Base-by-base conservation (phyloP, 2,113 vertebrate genomes). In the Oncorhynchus masou region DNA sequence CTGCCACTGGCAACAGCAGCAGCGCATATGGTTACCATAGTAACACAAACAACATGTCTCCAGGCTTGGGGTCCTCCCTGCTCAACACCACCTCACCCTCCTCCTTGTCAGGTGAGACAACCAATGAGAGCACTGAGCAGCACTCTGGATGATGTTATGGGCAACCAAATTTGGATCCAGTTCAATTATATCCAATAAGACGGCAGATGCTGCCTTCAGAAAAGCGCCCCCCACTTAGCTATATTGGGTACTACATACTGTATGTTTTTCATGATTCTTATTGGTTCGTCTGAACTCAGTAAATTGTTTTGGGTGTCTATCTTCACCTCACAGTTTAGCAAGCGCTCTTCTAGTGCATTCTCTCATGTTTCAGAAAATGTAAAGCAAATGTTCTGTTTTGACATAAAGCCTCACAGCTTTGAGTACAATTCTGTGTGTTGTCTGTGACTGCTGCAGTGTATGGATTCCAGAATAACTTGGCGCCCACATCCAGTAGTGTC, bases 381-480 rank as follows among this genome's bases (percentile, higher is more conserved):
- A 45, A 45, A 45, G 39, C 9, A 11, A 45, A 45, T 45, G 39
- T 45, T 45, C 39, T 12, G 39, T 11, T 45, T 45, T 45, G 3
- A 15, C 22, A 67, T 66, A 64, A 6, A 64, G 22, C 0, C 9
- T 22, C 22, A 24, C 3, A 64, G 49, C 8, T 64, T 68, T 27
- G 20, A n/a, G 24, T 31, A 62, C 34, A 22, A 45, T 12, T 45
- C 39, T 45, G 39, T 45, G 39, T 45, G 9, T 45, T 45, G 39
- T 45, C 9, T 45, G 39, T 45, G 9, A 15, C 39, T 49, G 9
- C 0, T 79, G 34, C 75, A 88, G 86, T 84, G 65, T 86, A 85
- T 65, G 86, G 86, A 25, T 80, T 86, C 85, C 95, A 96, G 88
- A 96, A 96, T 84, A 96, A 96, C 60, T 91, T 96, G 87, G 88